phyloP scores from a whole-genome alignment of 2,797 vertebrate species.

The Phyllotis vaccarum region DNA sequence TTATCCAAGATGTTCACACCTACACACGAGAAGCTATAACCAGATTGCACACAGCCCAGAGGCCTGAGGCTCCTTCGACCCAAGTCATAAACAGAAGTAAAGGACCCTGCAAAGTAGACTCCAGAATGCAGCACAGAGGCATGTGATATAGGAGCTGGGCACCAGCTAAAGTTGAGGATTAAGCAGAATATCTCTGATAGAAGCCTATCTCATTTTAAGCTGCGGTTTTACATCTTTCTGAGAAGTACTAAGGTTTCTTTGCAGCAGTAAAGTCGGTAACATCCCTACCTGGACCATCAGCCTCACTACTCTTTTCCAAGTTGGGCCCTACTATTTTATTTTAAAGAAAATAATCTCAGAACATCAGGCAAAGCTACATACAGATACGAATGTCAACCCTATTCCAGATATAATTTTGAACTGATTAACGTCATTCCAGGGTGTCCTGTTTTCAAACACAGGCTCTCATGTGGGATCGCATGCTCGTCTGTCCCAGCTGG shows the following conservation, averaged over 20 bases:
- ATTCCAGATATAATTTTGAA: constrained; percentile 33
- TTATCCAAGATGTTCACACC: neutral
- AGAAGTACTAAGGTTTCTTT: constrained; percentile 17
- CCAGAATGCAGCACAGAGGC: neutral
- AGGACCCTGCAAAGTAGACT: neutral
- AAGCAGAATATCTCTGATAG: neutral
- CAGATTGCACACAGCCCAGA: neutral
- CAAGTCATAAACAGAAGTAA: neutral
- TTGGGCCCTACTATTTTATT: constrained; percentile 25
- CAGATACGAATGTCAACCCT: constrained; percentile 45
- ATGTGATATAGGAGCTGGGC: neutral
- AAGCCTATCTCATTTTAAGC: constrained; percentile 17
- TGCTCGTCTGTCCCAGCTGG: neutral
- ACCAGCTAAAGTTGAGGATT: neutral
- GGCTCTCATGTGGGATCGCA: neutral
- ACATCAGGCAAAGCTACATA: neutral
- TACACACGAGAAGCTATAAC: neutral
- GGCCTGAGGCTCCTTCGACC: neutral
- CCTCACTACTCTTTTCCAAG: neutral
- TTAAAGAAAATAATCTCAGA: constrained; percentile 48
- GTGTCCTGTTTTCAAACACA: neutral
- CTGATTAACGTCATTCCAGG: neutral
- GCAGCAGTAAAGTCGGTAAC: neutral
- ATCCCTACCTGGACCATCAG: neutral
- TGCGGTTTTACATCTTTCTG: neutral